Base-by-base conservation (phyloP, 2,888 invertebrate species). In the Mayetiola destructor region DNA sequence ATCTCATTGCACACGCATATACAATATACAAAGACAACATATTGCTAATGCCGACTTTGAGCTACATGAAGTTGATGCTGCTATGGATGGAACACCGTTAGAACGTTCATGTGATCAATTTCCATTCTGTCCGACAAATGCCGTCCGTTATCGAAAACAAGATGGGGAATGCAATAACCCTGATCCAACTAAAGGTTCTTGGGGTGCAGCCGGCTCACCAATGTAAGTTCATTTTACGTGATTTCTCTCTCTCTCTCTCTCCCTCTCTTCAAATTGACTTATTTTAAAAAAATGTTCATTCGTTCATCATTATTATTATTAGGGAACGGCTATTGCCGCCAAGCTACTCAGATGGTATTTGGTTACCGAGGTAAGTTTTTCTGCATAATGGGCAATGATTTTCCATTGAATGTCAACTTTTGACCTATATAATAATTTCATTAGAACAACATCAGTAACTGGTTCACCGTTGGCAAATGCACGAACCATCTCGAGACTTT, bases 161-260 rank as follows among this genome's bases (percentile, higher is more conserved):
- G 86, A 88, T 65, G 93, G 93, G 0, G 80, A 83, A 12, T 94
- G 93, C 68, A 93, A 91, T 70, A 92, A 91, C 70, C 76, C 77
- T 14, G 14, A 64, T 59, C 61, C 67, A 0, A 61, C 63, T 3
- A 67, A 66, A 20, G 62, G 67, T 0, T 61, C 64, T 29, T 86
- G 87, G 85, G 93, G 93, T 3, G 76, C 80, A 18, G 76, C 79
- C 9, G 73, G 79, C 55, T 79, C 82, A 20, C 79, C 80, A 1
- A 82, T 77, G 66, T 42, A 23, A 3, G n/a, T n/a, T 37, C 5
- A 12, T 37, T 37, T 12, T 9, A 4, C n/a, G 39, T 39, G 18
- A n/a, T n/a, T n/a, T n/a, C n/a, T n/a, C n/a, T n/a, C n/a, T n/a
- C n/a, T n/a, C n/a, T n/a, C n/a, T n/a, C n/a, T n/a, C n/a, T n/a